A percentile compares a stretch with the other conserved stretches of the same genome.
Evolutionary conservation across 92 coral and sea anemone genomes (phyloP).

Genomic region (Palythoa caribaeorum): DNA sequence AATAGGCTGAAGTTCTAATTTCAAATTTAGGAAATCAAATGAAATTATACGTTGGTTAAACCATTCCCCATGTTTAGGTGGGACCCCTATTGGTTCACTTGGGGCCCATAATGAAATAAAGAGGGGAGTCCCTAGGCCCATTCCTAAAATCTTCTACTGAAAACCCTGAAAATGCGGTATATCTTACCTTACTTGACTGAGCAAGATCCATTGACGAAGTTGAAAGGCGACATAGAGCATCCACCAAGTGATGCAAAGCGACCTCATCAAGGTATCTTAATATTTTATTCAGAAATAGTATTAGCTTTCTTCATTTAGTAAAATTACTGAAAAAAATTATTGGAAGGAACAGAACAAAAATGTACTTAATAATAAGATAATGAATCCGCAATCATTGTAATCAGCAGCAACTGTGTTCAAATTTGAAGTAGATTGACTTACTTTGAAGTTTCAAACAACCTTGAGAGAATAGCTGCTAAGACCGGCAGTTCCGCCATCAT

Average conservation of each 20-base stretch:
- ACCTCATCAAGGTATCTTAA: constrained; percentile 96
- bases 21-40: no score
- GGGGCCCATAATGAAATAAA: no score
- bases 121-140: no score
- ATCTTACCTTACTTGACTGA: constrained; percentile 86
- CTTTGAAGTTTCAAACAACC: constrained; percentile 98
- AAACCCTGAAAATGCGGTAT: no score
- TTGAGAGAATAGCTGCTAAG: constrained; percentile 93
- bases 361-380: background rate
- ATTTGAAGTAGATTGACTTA: constrained; percentile 43
- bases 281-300: background rate
- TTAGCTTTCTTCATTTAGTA: background rate
- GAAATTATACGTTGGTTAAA: no score
- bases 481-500: constrained; percentile 99
- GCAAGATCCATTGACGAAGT: constrained; percentile 96
- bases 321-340: no score
- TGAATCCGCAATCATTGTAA: no score
- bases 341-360: background rate
- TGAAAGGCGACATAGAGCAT: constrained; percentile 95
- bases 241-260: constrained; percentile 94
- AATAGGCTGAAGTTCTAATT: no score
- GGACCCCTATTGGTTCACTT: no score
- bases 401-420: background rate
- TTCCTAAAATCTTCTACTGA: no score
- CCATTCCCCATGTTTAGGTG: no score